Evolutionary conservation across 2,113 vertebrate species (phyloP).

Genomic region (Psephotus haematonotus): DNA sequence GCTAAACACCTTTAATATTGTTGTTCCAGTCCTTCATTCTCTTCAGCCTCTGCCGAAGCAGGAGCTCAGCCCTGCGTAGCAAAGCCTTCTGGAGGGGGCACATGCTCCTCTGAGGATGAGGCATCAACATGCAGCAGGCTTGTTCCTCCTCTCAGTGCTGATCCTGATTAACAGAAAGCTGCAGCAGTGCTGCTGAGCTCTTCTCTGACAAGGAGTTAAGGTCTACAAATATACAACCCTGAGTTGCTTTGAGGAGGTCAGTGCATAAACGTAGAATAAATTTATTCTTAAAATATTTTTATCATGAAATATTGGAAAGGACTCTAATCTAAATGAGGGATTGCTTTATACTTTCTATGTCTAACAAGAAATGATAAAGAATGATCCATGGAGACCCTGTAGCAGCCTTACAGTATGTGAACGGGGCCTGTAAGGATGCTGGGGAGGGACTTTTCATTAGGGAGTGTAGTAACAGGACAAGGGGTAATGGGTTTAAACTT

Average conservation of each 20-base stretch:
- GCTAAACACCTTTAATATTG: neutral
- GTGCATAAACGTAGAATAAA: neutral
- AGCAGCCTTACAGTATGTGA: neutral
- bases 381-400: neutral
- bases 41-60: rapidly evolving
- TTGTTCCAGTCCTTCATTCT: neutral
- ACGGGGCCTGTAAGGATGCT: neutral
- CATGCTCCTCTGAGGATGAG: rapidly evolving
- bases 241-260: neutral
- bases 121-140: neutral
- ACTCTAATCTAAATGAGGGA: neutral
- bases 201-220: neutral
- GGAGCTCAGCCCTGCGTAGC: rapidly evolving
- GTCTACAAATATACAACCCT: neutral
- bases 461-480: neutral
- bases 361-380: neutral
- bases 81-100: neutral
- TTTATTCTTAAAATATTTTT: neutral
- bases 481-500: neutral
- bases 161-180: neutral
- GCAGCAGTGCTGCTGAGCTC: neutral
- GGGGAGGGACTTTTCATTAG: neutral
- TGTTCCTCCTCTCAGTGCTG: neutral
- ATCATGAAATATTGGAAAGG: neutral
- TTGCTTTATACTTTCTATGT: neutral